Evolutionary conservation across 2,888 invertebrate genomes (phyloP).

Genomic region (Chrysina gloriosa): DNA sequence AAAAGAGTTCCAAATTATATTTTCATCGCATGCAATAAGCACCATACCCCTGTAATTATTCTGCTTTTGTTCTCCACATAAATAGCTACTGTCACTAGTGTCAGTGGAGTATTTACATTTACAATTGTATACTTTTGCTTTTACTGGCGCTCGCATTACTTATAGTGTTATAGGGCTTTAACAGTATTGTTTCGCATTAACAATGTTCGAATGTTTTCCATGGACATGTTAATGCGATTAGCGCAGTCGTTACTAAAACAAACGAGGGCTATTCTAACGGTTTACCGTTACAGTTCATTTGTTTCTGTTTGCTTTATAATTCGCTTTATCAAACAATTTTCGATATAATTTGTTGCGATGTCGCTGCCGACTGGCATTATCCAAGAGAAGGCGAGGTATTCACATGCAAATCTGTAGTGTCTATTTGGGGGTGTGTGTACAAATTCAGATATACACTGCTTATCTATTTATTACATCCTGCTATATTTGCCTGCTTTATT

Average conservation of each 20-base stretch:
- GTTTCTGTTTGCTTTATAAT: slow-evolving; percentile 11
- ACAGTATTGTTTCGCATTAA: slow-evolving; percentile 7
- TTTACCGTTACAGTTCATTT: slow-evolving; percentile 30
- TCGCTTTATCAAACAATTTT: slow-evolving; percentile 19
- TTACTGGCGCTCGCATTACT: too few relatives aligned
- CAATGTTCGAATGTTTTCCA: slow-evolving; percentile 18
- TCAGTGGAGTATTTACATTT: too few relatives aligned
- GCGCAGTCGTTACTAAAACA: slow-evolving; percentile 16
- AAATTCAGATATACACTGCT: too few relatives aligned
- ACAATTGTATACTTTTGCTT: too few relatives aligned
- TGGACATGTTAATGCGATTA: slow-evolving; percentile 32
- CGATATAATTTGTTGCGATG: slow-evolving; percentile 14
- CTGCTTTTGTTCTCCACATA: too few relatives aligned
- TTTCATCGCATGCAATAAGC: too few relatives aligned
- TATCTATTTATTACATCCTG: too few relatives aligned
- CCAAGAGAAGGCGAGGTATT: background rate
- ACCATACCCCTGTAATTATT: too few relatives aligned
- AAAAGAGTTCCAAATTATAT: too few relatives aligned
- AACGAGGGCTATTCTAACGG: slow-evolving; percentile 17
- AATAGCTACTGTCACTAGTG: too few relatives aligned
- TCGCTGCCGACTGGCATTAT: background rate
- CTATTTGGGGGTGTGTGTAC: background rate
- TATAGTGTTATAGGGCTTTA: too few relatives aligned
- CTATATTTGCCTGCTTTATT: too few relatives aligned
- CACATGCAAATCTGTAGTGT: background rate